Evolutionary conservation across 2,888 invertebrate genomes (phyloP).

Genomic region (Ferrisia virgata): DNA sequence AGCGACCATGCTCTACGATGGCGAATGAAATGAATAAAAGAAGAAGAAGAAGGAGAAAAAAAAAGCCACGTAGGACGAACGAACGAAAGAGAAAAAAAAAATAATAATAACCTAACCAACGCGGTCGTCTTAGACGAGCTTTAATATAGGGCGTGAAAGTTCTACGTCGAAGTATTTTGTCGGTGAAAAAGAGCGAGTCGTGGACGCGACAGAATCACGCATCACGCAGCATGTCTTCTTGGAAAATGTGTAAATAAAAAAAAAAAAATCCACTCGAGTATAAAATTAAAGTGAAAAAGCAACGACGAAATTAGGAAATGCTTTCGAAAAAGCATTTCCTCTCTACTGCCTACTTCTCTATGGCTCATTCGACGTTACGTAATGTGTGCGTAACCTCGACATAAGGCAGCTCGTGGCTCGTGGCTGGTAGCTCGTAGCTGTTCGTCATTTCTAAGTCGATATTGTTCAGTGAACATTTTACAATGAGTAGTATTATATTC

Average conservation of each 20-base stretch:
- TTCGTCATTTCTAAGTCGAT: not conserved
- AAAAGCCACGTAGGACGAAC: no score
- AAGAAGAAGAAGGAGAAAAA: not conserved
- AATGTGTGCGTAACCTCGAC: not conserved
- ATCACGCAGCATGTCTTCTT: constrained; percentile 28
- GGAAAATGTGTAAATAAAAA: not conserved
- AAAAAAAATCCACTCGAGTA: not conserved
- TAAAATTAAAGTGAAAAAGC: constrained; percentile 22
- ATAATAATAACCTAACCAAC: no score
- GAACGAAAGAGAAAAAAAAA: no score
- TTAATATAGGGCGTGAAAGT: not conserved
- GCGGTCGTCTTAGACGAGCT: not conserved
- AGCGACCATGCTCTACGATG: no score
- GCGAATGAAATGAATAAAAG: no score
- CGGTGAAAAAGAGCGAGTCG: not conserved
- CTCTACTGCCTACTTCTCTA: not conserved
- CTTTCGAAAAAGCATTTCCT: constrained; percentile 23
- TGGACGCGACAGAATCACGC: no score
- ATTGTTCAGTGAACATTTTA: constrained; percentile 13
- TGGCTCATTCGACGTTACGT: not conserved
- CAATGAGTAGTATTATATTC: not conserved
- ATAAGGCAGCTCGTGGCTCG: not conserved
- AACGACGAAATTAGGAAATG: constrained; percentile 24
- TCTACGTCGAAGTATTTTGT: not conserved
- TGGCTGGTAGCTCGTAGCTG: not conserved